Evolutionary conservation across 35 echinoderm and acorn worm species (phyloP), one percentile per base, ranked within the genome.

Genomic region (Lytechinus pictus): DNA sequence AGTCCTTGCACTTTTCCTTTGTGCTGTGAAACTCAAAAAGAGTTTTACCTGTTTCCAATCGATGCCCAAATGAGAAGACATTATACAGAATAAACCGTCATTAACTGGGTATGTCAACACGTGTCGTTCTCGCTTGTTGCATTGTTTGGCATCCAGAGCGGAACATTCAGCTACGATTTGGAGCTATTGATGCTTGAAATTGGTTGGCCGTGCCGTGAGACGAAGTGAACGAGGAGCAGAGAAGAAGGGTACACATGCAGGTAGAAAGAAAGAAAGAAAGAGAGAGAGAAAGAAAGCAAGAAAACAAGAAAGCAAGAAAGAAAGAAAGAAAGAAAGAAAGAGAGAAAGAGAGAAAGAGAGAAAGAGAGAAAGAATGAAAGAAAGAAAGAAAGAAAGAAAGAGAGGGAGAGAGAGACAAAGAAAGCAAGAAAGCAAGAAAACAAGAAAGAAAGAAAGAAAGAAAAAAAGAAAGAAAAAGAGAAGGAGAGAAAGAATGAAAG

Each of bases 71-170:
- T 44, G 52, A 90, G 52, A 51, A 44, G 52, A 33, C 88, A 90
- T 90, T 90, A 90, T 90, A 90, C 88, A 90, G 88, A 90, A 90
- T 90, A 90, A 90, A 90, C 88, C 52, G 88, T 90, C 88, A 90
- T 90, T 90, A 90, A 54, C 52, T 44, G 28, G 88, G 13, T 51
- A 44, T 90, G 52, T 90, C 88, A 90, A 90, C 88, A 90, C 88
- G 88, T 90, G 88, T 12, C 52, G 28, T 53, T 53, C 87, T 27
- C 87, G 87, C 87, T 14, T 89, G 87, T 52, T 90, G 88, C 88
- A 90, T 90, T 90, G 88, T 90, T 90, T 27, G 52, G 28, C 88
- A 90, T 44, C n/a, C 88, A 33, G 52, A 54, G 88, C 88, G 52
- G 88, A 90, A 90, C 28, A 90, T 90, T 90, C 16, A 44, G 9